Evolutionary conservation across 2,797 vertebrate genomes (phyloP), one percentile per base, ranked within the genome.

Genomic region (Phrynocephalus forsythii): DNA sequence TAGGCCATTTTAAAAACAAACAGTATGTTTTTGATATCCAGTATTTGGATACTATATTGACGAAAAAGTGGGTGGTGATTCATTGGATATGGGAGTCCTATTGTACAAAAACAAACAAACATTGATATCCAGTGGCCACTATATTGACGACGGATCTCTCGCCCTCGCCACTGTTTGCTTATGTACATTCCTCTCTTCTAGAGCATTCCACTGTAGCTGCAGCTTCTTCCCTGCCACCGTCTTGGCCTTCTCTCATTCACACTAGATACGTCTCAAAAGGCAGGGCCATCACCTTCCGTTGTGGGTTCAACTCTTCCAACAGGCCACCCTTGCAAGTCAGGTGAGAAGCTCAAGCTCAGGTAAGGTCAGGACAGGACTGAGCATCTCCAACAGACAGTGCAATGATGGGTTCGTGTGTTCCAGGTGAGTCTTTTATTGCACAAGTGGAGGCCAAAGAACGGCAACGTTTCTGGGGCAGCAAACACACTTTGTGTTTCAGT

Each of bases 241-340:
- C 96, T 1, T 93, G 95, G 4, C 95, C 96, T 0, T 92, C 96
- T 86, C 97, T 96, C 1, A 85, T 97, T 9, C 97, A 97, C 94
- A 91, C 96, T 83, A 97, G 97, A 94, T 94, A 97, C 95, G 96
- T 97, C 88, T 95, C 97, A 16, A 91, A 96, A 5, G 97, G 97
- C 84, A 96, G 96, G 89, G 96, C 96, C 68, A 95, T 98, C 44
- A 97, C 96, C 81, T 97, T 98, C 94, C 97, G 97, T 91, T 98
- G 98, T 71, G 97, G 97, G 78, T 94, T 96, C 52, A 97, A 96
- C 87, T 94, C 91, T 82, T 93, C 91, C 82, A 92, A 84, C 0
- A 93, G 87, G 30, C 91, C 92, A 0, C 94, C 89, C 0, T 95
- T 96, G 24, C 97, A 96, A 97, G 95, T 97, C 94, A 97, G 97